A percentile compares a stretch with the other conserved stretches of the same genome.
Conservation (phyloP, 2,797 vertebrate genomes). For the Toxotes lorentzi region DNA sequence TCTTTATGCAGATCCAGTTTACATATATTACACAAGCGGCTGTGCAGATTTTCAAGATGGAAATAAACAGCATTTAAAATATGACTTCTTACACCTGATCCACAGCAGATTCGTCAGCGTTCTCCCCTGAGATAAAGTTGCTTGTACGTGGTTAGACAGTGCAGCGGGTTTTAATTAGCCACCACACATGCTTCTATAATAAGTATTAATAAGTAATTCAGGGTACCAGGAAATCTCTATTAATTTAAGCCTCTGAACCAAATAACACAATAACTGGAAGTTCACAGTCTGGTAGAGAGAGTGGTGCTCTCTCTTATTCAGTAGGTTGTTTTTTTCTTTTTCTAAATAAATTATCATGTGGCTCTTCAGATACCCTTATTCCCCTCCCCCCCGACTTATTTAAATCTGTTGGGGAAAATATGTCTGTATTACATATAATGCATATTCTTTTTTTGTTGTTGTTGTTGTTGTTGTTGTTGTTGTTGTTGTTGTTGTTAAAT, state of each 20-base stretch:
- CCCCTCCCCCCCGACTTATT: neutral
- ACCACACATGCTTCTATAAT: conserved; percentile 13
- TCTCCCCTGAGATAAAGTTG: neutral
- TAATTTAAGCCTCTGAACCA: neutral
- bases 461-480: too few relatives aligned
- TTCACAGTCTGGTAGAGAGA: neutral
- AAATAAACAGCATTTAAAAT: conserved; percentile 11
- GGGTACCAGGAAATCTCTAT: neutral
- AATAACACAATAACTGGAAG: neutral
- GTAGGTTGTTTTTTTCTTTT: too few relatives aligned
- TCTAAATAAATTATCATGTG: neutral
- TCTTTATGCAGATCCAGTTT: neutral
- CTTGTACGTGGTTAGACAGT: neutral
- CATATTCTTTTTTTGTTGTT: neutral
- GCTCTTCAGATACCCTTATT: neutral
- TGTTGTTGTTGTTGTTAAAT: too few relatives aligned
- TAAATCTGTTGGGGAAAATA: neutral
- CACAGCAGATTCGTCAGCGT: neutral
- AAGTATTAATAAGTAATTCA: conserved; percentile 14
- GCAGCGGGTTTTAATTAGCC: neutral
- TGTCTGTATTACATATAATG: neutral
- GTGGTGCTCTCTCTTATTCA: neutral
- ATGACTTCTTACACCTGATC: neutral
- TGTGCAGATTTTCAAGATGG: neutral
- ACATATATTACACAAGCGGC: neutral